Evolutionary conservation across 2,797 vertebrate genomes (phyloP).

Genomic region (Chromobotia macracanthus): DNA sequence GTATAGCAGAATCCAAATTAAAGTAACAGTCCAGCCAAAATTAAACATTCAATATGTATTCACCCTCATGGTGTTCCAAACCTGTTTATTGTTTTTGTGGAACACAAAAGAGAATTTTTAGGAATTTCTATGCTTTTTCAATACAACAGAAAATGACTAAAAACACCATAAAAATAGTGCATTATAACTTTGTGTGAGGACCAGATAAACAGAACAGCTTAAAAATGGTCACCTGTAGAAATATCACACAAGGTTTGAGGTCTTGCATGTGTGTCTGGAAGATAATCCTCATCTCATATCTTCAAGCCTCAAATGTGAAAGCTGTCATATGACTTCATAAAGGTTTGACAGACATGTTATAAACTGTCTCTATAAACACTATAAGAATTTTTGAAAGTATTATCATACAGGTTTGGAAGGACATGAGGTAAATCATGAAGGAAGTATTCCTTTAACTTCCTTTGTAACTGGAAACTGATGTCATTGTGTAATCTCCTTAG

Average conservation of each 20-base stretch:
- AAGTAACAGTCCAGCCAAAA: neutral
- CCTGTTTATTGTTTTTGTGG: neutral
- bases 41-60: neutral
- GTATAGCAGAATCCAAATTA: neutral
- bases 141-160: too few species aligned
- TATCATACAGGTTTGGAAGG: neutral
- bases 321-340: neutral
- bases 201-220: too few species aligned
- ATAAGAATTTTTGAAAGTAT: too few species aligned
- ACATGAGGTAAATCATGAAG: neutral
- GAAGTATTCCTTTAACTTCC: neutral
- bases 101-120: neutral
- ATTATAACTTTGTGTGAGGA: too few species aligned
- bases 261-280: neutral
- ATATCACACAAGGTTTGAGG: neutral
- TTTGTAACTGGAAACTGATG: neutral
- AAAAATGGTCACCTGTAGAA: too few species aligned
- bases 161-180: too few species aligned
- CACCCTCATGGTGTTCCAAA: neutral
- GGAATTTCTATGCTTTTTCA: too few species aligned
- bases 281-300: neutral
- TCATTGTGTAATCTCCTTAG: conserved; percentile 7
- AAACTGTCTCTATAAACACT: too few species aligned
- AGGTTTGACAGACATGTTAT: neutral
- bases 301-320: too few species aligned